A percentile compares a stretch with the other conserved stretches of the same genome.
phyloP scores from a whole-genome alignment of 2,797 vertebrate genomes.

The Acipenser oxyrinchus region DNA sequence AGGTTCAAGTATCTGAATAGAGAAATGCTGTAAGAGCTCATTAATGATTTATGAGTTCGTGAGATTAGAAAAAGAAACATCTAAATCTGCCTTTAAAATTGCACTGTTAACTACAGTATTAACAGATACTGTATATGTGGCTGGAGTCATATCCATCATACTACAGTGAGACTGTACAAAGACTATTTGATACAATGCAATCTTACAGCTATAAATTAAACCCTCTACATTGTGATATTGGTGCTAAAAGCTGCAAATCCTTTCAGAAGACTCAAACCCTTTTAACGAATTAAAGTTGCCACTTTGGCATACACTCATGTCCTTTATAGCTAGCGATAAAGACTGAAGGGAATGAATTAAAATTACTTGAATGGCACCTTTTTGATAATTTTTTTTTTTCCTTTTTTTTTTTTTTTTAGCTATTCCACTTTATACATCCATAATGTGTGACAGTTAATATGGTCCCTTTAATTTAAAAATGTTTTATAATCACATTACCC shows the following conservation, averaged over 20 bases:
- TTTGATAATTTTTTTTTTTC: background rate
- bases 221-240: background rate
- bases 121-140: background rate
- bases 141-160: background rate
- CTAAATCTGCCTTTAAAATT: background rate
- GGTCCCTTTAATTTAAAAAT: too few relatives aligned
- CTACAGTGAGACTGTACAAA: background rate
- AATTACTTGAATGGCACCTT: background rate
- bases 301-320: background rate
- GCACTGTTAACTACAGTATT: background rate
- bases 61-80: background rate
- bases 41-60: background rate
- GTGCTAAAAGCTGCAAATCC: background rate
- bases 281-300: background rate
- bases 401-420: background rate
- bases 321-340: background rate
- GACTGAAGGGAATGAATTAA: background rate
- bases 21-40: background rate
- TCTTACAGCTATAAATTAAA: background rate
- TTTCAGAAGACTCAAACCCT: background rate
- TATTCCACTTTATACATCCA: too few relatives aligned
- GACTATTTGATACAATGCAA: background rate
- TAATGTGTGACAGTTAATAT: too few relatives aligned
- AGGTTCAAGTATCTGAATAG: background rate
- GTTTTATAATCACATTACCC: too few relatives aligned